A percentile compares a stretch with the other conserved stretches of the same genome.
These are phyloP conservation scores for Psittacula derbiana DNA, from an alignment of 2,797 vertebrate species.

Conservation along the genomic window DNA sequence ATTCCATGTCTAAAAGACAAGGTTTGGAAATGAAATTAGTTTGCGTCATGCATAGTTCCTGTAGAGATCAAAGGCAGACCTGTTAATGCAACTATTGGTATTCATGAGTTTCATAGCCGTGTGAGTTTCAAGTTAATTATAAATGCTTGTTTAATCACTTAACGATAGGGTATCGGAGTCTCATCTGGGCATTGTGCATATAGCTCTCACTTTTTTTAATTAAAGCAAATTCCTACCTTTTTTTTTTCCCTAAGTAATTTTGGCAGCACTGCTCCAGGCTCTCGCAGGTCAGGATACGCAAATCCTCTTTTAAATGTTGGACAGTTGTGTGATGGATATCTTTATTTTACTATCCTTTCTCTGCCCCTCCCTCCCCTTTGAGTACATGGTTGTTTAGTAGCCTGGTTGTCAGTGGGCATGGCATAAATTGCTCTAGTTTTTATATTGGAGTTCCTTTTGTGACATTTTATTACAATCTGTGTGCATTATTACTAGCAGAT, in stretches of 20 bases:
- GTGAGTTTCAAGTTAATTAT: slow-evolving; percentile 65
- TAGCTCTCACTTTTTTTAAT: slow-evolving; percentile 37
- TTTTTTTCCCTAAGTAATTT: slow-evolving; percentile 18
- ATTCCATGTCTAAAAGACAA: slow-evolving; percentile 14
- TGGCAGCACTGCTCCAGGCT: slow-evolving; percentile 10
- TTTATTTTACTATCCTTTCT: slow-evolving; percentile 29
- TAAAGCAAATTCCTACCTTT: slow-evolving; percentile 45
- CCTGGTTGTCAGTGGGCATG: not conserved
- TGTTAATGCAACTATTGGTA: slow-evolving; percentile 61
- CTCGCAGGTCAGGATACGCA: slow-evolving; percentile 12
- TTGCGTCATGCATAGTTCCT: slow-evolving; percentile 33
- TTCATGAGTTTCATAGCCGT: slow-evolving; percentile 37
- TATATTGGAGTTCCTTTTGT: not conserved
- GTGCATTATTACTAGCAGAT: not conserved
- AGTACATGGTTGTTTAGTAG: not conserved
- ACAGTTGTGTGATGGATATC: not conserved
- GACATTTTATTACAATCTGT: not conserved
- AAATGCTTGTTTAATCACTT: slow-evolving; percentile 59
- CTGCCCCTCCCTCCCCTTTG: not conserved
- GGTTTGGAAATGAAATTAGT: slow-evolving; percentile 51
- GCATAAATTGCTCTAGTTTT: not conserved
- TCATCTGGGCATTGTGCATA: slow-evolving; percentile 47
- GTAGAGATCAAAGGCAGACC: slow-evolving; percentile 56
- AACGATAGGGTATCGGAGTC: slow-evolving; percentile 42
- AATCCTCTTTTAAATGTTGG: slow-evolving; percentile 12